Evolutionary conservation across 2,113 vertebrate species (phyloP), one percentile per base, ranked within the genome.

Genomic region (Amphilophus citrinellus): DNA sequence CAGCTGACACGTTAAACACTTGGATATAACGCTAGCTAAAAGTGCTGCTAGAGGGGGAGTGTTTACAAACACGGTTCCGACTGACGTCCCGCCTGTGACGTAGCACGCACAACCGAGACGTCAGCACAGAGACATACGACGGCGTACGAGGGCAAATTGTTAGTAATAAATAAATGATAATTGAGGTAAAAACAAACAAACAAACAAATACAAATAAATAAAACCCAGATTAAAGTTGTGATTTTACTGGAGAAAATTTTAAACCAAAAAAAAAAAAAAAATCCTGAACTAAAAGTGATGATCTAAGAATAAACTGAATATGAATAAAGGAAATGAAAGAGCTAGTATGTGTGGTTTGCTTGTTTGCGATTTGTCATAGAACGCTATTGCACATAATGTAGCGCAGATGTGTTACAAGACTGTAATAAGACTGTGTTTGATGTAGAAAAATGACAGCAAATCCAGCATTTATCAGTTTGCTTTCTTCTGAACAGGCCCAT

Each of bases 11-110:
- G 81, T 60, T 59, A 66, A 27, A 56, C 58, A 57, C 39, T 44
- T 20, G 15, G 13, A 37, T 57, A 13, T 57, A 61, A 7, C 18
- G 57, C 62, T 59, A 35, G 83, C 79, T 58, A 10, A 4, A 18
- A 57, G 7, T 30, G 65, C 68, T 10, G 76, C 44, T 13, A 47
- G 1, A 27, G 44, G 24, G 14, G 61, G 30, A 53, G 30, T 91
- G 86, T 94, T 91, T 87, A 91, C 89, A 66, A 15, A 65, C 86
- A 91, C 90, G 62, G 7, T 65, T 20, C 65, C 61, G 27, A 56
- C 57, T 3, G 94, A 81, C 92, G 92, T 39, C 84, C 68, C 1
- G 8, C 2, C 20, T 15, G 62, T 96, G 94, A 95, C 92, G 93
- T 20, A 24, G 30, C 27, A 87, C 84, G 61, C 8, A 88, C 7